Conservation (phyloP, 2,113 vertebrate genomes). For the Morone saxatilis region DNA sequence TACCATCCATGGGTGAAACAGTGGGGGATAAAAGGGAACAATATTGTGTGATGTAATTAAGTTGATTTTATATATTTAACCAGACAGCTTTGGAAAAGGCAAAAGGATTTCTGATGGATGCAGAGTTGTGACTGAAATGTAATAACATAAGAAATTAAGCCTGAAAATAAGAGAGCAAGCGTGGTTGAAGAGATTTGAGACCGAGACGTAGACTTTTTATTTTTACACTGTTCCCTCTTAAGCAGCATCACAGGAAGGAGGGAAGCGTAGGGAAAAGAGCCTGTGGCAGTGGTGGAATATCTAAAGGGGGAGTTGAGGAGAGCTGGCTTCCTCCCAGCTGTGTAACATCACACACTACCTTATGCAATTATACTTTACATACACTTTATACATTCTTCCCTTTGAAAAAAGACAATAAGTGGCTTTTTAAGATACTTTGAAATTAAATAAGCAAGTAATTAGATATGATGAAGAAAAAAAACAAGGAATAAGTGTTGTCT, state of each 20-base stretch:
- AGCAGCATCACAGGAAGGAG: slow-evolving; percentile 33
- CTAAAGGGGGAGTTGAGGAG: slow-evolving; percentile 31
- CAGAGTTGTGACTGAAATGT: slow-evolving; percentile 19
- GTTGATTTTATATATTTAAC: slow-evolving; percentile 27
- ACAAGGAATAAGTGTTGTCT: slow-evolving; percentile 10
- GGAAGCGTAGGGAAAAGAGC: slow-evolving; percentile 21
- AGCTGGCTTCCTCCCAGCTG: slow-evolving; percentile 44
- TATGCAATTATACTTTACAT: slow-evolving; percentile 42
- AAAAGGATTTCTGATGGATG: slow-evolving; percentile 26
- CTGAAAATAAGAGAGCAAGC: slow-evolving; percentile 38
- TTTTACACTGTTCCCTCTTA: slow-evolving; percentile 40
- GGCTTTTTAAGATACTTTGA: slow-evolving; percentile 44
- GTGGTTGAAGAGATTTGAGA: slow-evolving; percentile 42
- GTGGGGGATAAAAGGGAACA: neutral
- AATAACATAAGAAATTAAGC: slow-evolving; percentile 46
- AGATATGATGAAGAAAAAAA: slow-evolving; percentile 23
- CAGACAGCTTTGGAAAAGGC: slow-evolving; percentile 7
- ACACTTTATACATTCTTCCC: neutral
- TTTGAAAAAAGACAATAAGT: slow-evolving; percentile 28
- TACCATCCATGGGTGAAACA: neutral
- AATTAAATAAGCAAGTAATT: slow-evolving; percentile 27
- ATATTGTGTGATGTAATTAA: neutral
- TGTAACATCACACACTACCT: slow-evolving; percentile 39
- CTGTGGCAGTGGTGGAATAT: slow-evolving; percentile 41
- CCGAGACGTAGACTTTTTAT: slow-evolving; percentile 29